Base-by-base conservation (phyloP, 2,113 vertebrate species). In the Thunnus thynnus region DNA sequence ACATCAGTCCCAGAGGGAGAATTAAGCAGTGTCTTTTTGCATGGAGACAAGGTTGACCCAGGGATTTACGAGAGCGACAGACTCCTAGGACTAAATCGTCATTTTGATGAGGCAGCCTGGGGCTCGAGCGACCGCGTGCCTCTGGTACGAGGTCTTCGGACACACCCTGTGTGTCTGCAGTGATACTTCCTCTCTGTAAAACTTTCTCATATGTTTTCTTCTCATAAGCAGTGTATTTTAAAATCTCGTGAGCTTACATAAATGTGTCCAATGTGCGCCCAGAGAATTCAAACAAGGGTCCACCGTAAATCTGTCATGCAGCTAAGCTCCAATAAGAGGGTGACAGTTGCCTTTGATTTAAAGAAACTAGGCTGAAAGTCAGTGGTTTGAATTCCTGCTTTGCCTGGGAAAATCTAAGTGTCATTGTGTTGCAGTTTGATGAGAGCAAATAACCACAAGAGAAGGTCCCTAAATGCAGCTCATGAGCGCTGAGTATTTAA, bases 31-130 rank as follows among this genome's bases (percentile, higher is more conserved):
- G 65, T 92, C 67, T 80, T 87, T 75, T 58, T 70, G 62, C 68
- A 50, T 27, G 12, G 61, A 88, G 54, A 80, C 76, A 13, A 64
- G 73, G 61, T 67, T 83, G 73, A 88, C 30, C n/a, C 3, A 20
- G 3, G 64, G 79, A 88, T 90, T 93, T 93, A 92, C 0, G 51
- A 82, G 69, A 69, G 60, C 13, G 71, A 76, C 51, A 27, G 61
- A 78, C 85, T 83, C 75, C 50, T 50, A 73, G 66, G 61, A 77
- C 78, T 83, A 71, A 71, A 81, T 83, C 67, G 79, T 60, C 7
- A 36, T 78, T 74, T 79, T 72, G 80, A 91, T 73, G 78, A 81
- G 74, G 64, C 54, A 3, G 78, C 88, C 76, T n/a, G 69, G 16
- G 89, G 65, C 44, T 71, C 18, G 0, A 60, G 7, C 62, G 30